Base-by-base conservation (phyloP, 2,888 invertebrate genomes). In the Rutpela maculata region DNA sequence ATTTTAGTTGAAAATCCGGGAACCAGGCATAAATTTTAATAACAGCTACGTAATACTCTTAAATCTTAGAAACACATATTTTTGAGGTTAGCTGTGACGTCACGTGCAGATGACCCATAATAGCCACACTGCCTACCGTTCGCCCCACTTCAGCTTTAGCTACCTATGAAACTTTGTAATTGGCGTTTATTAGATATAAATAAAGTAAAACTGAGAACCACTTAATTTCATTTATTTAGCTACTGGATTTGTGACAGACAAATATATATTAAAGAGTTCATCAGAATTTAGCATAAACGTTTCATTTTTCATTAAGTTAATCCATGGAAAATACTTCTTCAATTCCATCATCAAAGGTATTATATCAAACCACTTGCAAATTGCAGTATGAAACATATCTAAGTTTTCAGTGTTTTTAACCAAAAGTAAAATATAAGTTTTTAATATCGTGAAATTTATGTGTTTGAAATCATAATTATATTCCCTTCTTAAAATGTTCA, bases 241-340 rank as follows among this genome's bases (percentile, higher is more conserved):
- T 6, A 35, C 9, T 35, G 31, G 31, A 35, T 35, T 7, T 9
- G 31, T 35, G 9, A 35, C 31, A 35, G 55, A 55, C 15, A 72
- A 35, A 55, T 76, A 76, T 2, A 76, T 72, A 57, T 66, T 72
- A 62, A 72, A 76, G 50, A 76, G 65, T 22, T 76, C 76, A n/a
- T 76, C 72, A 9, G 76, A 76, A 50, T 71, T 67, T n/a, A 76
- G 35, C 57, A 76, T 57, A 55, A 65, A 67, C 10, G 60, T 66
- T 38, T 76, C 17, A 19, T 60, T 59, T 12, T 72, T 57, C 19
- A 76, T 60, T 60, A 76, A 60, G 18, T 72, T 19, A 7, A 57
- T 57, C 76, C 72, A 76, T 18, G 72, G 19, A 17, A 63, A 56
- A 15, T 62, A 72, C 4, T 73, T 76, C n/a, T 63, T 72, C 0